phyloP scores from a whole-genome alignment of 2,888 invertebrate genomes.

The Belgica antarctica region DNA sequence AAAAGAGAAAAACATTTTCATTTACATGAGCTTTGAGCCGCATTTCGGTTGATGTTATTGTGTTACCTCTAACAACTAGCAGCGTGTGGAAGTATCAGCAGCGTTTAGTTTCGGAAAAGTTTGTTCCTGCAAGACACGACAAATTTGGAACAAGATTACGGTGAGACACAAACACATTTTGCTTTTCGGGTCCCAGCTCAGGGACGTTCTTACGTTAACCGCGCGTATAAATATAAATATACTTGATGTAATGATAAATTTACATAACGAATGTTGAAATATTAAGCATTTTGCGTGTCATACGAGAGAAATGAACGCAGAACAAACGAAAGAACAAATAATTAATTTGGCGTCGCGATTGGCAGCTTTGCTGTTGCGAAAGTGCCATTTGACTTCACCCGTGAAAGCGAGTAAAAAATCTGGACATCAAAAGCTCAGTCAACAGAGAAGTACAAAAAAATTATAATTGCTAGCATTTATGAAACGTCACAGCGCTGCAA shows the following conservation, averaged over 20 bases:
- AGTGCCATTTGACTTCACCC: too few species aligned
- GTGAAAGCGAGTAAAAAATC: too few species aligned
- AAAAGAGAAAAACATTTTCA: background rate
- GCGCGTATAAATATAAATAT: background rate
- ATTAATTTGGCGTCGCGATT: background rate
- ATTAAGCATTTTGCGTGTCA: conserved; percentile 10
- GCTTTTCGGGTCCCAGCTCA: background rate
- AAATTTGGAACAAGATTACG: background rate
- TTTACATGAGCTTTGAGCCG: conserved; percentile 4
- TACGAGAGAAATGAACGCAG: background rate
- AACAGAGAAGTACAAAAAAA: background rate
- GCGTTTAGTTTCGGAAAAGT: too few species aligned
- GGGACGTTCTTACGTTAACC: background rate
- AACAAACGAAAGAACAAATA: background rate
- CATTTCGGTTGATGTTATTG: conserved; percentile 5
- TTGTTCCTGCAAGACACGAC: background rate
- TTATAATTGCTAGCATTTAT: background rate
- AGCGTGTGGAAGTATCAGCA: too few species aligned
- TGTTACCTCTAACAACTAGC: conserved; percentile 12
- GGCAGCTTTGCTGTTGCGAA: too few species aligned
- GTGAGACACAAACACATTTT: background rate
- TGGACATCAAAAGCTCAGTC: background rate
- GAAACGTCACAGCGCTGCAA: background rate
- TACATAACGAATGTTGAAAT: conserved; percentile 20
- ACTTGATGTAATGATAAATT: conserved; percentile 4